Evolutionary conservation across 1,140 invertebrate species (phyloP).

Genomic region (Drosophila varians): DNA sequence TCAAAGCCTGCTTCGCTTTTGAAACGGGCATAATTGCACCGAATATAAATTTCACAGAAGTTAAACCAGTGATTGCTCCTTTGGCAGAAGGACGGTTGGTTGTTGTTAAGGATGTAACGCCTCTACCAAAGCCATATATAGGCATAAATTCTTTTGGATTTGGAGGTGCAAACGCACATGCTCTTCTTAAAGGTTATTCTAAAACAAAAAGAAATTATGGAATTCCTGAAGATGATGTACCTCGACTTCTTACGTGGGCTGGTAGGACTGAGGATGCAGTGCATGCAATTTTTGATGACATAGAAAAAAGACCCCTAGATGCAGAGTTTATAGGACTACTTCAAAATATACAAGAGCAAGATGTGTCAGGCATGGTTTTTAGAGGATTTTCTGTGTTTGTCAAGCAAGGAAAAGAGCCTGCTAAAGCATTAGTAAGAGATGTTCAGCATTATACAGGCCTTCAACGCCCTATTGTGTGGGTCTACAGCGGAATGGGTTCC

Average conservation of each 20-base stretch:
- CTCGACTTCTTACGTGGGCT: constrained; percentile 85
- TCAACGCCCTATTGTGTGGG: constrained; percentile 90
- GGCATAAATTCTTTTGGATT: constrained; percentile 95
- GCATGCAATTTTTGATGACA: constrained; percentile 87
- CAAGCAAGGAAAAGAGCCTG: constrained; percentile 84
- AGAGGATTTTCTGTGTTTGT: constrained; percentile 85
- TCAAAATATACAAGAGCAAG: constrained; percentile 85
- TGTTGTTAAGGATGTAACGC: constrained; percentile 88
- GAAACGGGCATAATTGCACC: constrained; percentile 90
- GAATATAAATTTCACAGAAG: constrained; percentile 90
- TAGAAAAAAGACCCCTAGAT: constrained; percentile 86
- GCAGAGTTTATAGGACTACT: constrained; percentile 85
- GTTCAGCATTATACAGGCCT: constrained; percentile 86
- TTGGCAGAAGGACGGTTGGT: constrained; percentile 88
- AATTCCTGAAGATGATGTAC: constrained; percentile 84
- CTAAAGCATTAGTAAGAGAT: constrained; percentile 83
- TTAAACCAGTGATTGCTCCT: constrained; percentile 90
- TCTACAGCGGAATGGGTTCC: constrained; percentile 96
- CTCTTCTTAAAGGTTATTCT: constrained; percentile 87
- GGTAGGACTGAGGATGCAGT: constrained; percentile 88
- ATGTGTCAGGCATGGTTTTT: constrained; percentile 85
- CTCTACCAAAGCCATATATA: constrained; percentile 86
- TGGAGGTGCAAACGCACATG: constrained; percentile 91
- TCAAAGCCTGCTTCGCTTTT: constrained; percentile 92
- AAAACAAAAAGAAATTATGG: constrained; percentile 85